Conservation (phyloP, 2,113 vertebrate genomes). For the Miniopterus natalensis region DNA sequence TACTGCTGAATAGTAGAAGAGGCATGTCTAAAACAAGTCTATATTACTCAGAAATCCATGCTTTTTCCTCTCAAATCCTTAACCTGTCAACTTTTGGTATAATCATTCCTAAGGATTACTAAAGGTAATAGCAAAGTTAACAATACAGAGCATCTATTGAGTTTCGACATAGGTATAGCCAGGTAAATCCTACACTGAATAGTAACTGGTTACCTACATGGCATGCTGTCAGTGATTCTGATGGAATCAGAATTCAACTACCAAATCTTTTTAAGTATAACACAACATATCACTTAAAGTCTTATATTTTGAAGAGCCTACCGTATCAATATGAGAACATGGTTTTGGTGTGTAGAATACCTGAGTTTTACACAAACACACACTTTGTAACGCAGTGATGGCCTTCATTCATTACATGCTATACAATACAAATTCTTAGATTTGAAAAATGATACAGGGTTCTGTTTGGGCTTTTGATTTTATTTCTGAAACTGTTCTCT, state of each 20-base stretch:
- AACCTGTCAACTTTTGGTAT: background rate
- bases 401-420: slow-evolving; percentile 21
- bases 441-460: slow-evolving; percentile 1
- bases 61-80: background rate
- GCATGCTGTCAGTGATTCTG: background rate
- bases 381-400: background rate
- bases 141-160: background rate
- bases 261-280: background rate
- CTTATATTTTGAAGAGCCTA: background rate
- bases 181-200: background rate
- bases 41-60: background rate
- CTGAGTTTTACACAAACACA: background rate
- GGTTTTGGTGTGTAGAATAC: background rate
- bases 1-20: background rate
- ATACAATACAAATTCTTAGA: background rate
- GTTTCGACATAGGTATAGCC: background rate
- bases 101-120: background rate
- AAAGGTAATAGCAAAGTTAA: background rate
- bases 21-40: background rate
- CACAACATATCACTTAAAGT: background rate
- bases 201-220: background rate
- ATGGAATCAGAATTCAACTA: background rate
- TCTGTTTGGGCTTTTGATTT: background rate
- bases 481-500: background rate
- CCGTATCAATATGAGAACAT: background rate